These are phyloP conservation scores for Pitta sordida DNA, from an alignment of 2,113 vertebrate species.

Conservation along the genomic window DNA sequence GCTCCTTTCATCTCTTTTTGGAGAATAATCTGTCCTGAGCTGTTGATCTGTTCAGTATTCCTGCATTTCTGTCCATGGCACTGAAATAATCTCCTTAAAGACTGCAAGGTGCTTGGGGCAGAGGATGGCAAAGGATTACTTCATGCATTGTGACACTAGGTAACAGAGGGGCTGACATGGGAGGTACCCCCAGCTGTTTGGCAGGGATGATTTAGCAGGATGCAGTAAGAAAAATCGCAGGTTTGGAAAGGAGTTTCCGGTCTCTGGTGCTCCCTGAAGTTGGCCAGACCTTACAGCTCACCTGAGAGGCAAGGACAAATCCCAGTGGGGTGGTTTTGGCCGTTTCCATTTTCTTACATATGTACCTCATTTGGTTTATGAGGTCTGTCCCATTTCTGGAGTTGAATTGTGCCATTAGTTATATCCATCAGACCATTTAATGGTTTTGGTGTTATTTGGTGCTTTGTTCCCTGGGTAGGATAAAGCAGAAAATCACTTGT, in stretches of 20 bases:
- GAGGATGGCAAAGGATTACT: not conserved
- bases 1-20: not conserved
- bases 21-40: not conserved
- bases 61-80: not conserved
- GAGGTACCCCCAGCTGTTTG: not conserved
- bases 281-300: not conserved
- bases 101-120: not conserved
- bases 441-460: not conserved
- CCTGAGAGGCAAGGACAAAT: not conserved
- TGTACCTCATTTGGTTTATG: not conserved
- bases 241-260: not conserved
- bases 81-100: not conserved
- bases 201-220: not conserved
- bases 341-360: not conserved
- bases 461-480: not conserved
- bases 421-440: not conserved
- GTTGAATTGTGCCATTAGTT: not conserved
- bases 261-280: not conserved
- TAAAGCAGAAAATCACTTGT: not conserved
- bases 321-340: fast-evolving
- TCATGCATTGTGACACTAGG: not conserved
- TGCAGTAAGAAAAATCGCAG: not conserved
- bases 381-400: not conserved
- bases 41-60: not conserved
- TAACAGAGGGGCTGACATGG: not conserved